Base-by-base conservation (phyloP, 2,113 vertebrate genomes). In the Aythya baeri region DNA sequence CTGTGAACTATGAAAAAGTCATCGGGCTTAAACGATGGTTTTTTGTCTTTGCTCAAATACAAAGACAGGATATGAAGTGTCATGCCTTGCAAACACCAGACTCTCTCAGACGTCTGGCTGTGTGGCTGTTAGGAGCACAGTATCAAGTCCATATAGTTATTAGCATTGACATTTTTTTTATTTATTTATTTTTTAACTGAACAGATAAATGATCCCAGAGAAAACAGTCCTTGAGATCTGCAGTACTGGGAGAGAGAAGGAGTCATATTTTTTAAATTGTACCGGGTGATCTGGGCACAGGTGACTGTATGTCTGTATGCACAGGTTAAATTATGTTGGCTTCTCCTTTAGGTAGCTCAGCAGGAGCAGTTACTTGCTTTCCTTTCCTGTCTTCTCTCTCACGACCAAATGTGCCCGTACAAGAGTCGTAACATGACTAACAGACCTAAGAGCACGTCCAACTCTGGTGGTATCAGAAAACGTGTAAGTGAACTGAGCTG, bases 51-150 rank as follows among this genome's bases (percentile, higher is more conserved):
- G 62, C 74, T 79, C 54, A 84, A 54, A 78, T 34, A 57, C 57
- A n/a, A 58, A 82, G 71, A 73, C 46, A 86, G 79, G 46, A 34
- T 62, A 78, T 57, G 77, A 92, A 76, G 92, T 72, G 78, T 90
- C 93, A 93, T 32, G 58, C 70, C 86, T 91, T 66, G 88, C 6
- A 26, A 92, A 93, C 91, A 88, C 80, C 95, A 88, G 88, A 94
- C 83, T 91, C 88, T 88, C 71, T 86, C 91, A 84, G 92, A 66
- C 62, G 76, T 95, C 91, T 90, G 91, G 79, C 77, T 95, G 88
- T 67, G 70, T 58, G 43, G 49, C 83, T 95, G 83, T 82, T 86
- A 75, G 32, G 58, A 91, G 88, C 81, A 75, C 94, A 94, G 90
- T 88, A 82, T 72, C 86, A 54, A 80, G 73, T 72, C 54, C 34